Conservation (phyloP, 1,140 invertebrate genomes). For the Nymphalis io region DNA sequence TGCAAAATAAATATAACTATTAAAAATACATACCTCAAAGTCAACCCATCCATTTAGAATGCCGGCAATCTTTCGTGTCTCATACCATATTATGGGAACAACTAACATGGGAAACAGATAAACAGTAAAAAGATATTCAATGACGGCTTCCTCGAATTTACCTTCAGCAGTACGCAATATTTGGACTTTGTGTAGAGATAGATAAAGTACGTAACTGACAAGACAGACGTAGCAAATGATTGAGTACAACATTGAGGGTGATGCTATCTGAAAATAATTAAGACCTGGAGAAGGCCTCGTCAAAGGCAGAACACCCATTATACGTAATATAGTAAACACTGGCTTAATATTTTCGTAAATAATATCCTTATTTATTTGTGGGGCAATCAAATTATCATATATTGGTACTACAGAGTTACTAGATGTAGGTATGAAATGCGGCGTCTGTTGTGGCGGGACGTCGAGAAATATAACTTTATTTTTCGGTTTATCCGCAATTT, state of each 20-base stretch:
- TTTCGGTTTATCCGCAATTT: conserved; percentile 60
- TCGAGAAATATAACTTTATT: conserved; percentile 69
- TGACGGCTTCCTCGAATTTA: conserved; percentile 85
- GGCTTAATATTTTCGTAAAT: conserved; percentile 83
- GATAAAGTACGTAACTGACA: conserved; percentile 81
- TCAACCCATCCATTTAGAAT: conserved; percentile 83
- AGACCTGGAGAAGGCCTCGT: conserved; percentile 70
- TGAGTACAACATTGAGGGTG: conserved; percentile 82
- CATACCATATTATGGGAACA: conserved; percentile 83
- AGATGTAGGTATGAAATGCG: conserved; percentile 50
- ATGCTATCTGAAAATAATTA: conserved; percentile 75
- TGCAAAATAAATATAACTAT: no score
- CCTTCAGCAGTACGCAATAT: conserved; percentile 82
- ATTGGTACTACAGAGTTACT: conserved; percentile 59
- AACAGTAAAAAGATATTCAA: conserved; percentile 85
- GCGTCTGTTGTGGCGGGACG: conserved; percentile 60
- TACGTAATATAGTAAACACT: conserved; percentile 79
- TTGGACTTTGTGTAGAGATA: conserved; percentile 82
- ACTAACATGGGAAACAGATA: conserved; percentile 83
- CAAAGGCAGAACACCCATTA: conserved; percentile 83
- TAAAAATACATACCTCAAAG: conserved; percentile 79
- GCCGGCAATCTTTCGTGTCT: conserved; percentile 82
- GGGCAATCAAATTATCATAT: conserved; percentile 62
- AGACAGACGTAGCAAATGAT: conserved; percentile 77
- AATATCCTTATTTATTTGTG: conserved; percentile 74